These are phyloP conservation scores for Spea hammondii DNA, from an alignment of 2,797 vertebrate genomes.

Conservation along the genomic window DNA sequence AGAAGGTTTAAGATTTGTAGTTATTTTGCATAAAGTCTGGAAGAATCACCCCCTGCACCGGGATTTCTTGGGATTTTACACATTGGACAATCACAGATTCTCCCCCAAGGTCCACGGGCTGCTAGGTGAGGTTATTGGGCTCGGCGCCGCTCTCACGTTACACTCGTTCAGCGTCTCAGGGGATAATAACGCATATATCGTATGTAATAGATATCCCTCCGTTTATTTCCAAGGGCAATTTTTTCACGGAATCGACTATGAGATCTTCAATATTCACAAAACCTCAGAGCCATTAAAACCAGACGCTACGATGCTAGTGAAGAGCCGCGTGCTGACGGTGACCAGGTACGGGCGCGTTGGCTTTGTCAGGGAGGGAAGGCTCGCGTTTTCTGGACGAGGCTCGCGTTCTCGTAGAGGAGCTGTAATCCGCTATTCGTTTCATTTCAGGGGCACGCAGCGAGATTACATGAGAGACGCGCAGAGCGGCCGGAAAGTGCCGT, in stretches of 20 bases:
- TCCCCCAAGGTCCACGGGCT: slow-evolving; percentile 83
- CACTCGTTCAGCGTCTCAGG: too few species aligned
- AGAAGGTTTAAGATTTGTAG: slow-evolving; percentile 74
- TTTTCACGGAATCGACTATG: slow-evolving; percentile 77
- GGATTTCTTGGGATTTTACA: slow-evolving; percentile 88
- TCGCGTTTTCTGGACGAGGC: neutral
- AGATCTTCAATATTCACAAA: slow-evolving; percentile 69
- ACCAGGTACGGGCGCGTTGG: slow-evolving; percentile 73
- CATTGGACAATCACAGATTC: slow-evolving; percentile 74
- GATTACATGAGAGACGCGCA: slow-evolving; percentile 73
- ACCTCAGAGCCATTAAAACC: slow-evolving; percentile 69
- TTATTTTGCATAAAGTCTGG: slow-evolving; percentile 85
- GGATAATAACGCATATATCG: too few species aligned
- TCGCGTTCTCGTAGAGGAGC: too few species aligned
- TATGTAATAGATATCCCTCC: too few species aligned
- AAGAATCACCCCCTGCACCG: slow-evolving; percentile 73
- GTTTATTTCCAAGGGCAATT: slow-evolving; percentile 76
- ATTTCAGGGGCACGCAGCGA: slow-evolving; percentile 79
- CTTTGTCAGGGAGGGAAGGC: neutral
- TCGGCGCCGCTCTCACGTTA: too few species aligned
- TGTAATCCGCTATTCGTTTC: neutral
- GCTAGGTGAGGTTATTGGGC: slow-evolving; percentile 74
- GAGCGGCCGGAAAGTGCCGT: slow-evolving; percentile 67
- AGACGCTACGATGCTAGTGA: slow-evolving; percentile 80
- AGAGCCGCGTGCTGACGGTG: slow-evolving; percentile 76